Evolutionary conservation across 2,888 invertebrate species (phyloP).

Genomic region (Caenorhabditis sp.): DNA sequence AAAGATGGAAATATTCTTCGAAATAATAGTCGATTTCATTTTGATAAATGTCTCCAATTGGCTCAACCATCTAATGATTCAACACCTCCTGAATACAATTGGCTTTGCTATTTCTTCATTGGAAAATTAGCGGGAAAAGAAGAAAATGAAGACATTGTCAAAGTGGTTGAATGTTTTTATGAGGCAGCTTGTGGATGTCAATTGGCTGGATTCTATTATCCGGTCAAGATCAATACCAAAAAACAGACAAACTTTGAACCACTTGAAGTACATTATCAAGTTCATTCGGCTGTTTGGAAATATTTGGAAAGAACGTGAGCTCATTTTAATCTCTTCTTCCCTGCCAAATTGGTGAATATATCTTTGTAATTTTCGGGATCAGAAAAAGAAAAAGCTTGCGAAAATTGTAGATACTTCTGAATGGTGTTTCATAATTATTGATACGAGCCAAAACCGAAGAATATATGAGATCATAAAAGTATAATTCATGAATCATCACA

Average conservation of each 20-base stretch:
- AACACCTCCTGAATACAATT: constrained; percentile 41
- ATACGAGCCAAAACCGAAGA: too few relatives aligned
- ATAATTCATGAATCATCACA: too few relatives aligned
- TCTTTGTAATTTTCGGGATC: too few relatives aligned
- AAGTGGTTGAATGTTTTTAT: constrained; percentile 49
- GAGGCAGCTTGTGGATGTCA: constrained; percentile 57
- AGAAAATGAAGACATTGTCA: constrained; percentile 26
- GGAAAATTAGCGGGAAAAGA: constrained; percentile 47
- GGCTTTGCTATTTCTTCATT: constrained; percentile 53
- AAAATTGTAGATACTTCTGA: too few relatives aligned
- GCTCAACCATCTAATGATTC: constrained; percentile 25
- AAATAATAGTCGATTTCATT: constrained; percentile 29
- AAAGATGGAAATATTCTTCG: constrained; percentile 9
- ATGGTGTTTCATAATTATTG: too few relatives aligned
- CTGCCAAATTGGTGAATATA: too few relatives aligned
- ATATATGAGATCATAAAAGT: too few relatives aligned
- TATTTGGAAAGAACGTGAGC: constrained; percentile 16
- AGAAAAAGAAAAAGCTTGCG: too few relatives aligned
- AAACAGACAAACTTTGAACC: constrained; percentile 55
- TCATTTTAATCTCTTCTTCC: too few relatives aligned
- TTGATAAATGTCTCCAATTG: constrained; percentile 30
- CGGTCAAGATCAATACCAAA: constrained; percentile 42
- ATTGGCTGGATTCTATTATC: constrained; percentile 47
- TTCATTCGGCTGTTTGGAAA: constrained; percentile 43
- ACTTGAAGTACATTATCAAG: constrained; percentile 57